Conservation (phyloP, 2,113 vertebrate genomes). For the Salvelinus namaycush region DNA sequence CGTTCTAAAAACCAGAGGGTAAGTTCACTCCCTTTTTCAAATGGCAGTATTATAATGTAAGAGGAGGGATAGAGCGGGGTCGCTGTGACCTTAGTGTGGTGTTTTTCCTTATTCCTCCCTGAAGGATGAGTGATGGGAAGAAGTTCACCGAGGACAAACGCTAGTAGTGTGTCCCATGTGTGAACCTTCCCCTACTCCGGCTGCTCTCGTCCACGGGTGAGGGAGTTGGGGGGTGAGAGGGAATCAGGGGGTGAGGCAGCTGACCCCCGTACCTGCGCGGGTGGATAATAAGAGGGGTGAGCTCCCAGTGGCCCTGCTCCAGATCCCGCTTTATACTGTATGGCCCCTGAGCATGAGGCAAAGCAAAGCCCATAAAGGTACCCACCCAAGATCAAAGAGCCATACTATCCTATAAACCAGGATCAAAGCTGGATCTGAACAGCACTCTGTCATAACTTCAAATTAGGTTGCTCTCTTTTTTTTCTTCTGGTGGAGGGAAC, state of each 20-base stretch:
- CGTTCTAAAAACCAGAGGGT: background rate
- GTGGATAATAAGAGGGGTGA: background rate
- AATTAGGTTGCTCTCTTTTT: constrained; percentile 30
- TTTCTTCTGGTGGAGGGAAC: background rate
- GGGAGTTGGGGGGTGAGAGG: background rate
- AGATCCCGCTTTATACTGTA: no score
- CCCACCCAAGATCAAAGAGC: constrained; percentile 58
- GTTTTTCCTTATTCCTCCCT: background rate
- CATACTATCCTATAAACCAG: constrained; percentile 44
- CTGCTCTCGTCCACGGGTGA: background rate
- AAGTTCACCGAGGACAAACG: background rate
- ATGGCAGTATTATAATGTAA: background rate
- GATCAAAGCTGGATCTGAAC: constrained; percentile 49
- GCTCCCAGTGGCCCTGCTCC: no score
- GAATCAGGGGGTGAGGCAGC: background rate
- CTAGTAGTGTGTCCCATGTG: background rate
- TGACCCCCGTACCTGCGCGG: background rate
- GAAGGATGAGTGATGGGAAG: background rate
- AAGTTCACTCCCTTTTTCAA: background rate
- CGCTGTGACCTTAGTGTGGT: background rate
- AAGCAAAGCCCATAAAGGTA: constrained; percentile 36
- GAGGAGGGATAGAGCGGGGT: background rate
- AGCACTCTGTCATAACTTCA: constrained; percentile 49
- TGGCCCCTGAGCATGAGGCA: background rate
- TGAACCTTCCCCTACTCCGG: no score